Conservation (phyloP, 30 jellyfish, hydroid and myxozoan species). For the Turritopsis rubra region DNA sequence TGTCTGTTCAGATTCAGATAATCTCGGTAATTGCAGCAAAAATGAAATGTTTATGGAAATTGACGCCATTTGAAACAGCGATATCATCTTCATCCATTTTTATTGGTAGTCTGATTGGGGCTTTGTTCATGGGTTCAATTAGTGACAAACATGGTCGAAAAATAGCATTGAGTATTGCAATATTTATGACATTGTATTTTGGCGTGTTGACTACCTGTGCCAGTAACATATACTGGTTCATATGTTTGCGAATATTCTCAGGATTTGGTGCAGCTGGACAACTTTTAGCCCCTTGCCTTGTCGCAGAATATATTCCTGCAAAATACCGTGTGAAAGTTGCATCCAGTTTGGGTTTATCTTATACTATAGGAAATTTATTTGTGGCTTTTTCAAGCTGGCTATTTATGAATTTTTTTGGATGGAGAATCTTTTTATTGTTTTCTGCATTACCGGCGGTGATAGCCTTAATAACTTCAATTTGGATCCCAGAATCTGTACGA, state of each 20-base stretch:
- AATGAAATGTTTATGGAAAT: neutral
- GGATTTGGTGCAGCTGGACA: neutral
- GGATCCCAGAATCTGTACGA: constrained; percentile 10
- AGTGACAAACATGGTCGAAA: neutral
- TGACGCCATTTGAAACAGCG: neutral
- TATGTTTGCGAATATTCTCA: neutral
- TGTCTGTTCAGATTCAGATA: neutral
- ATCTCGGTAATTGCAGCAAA: neutral
- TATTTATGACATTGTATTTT: neutral
- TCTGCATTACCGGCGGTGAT: neutral
- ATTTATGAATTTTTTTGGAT: neutral
- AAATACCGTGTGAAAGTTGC: neutral
- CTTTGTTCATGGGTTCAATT: neutral
- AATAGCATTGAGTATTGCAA: neutral
- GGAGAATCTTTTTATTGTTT: neutral
- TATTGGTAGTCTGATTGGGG: neutral
- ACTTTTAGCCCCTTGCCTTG: neutral
- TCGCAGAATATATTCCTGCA: neutral
- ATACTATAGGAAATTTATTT: neutral
- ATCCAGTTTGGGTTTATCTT: neutral
- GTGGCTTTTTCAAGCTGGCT: neutral
- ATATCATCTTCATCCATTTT: neutral
- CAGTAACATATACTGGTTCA: neutral
- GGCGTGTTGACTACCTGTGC: neutral
- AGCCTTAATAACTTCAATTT: neutral